Base-by-base conservation (phyloP, 1,140 invertebrate genomes). In the Bombus superbus region DNA sequence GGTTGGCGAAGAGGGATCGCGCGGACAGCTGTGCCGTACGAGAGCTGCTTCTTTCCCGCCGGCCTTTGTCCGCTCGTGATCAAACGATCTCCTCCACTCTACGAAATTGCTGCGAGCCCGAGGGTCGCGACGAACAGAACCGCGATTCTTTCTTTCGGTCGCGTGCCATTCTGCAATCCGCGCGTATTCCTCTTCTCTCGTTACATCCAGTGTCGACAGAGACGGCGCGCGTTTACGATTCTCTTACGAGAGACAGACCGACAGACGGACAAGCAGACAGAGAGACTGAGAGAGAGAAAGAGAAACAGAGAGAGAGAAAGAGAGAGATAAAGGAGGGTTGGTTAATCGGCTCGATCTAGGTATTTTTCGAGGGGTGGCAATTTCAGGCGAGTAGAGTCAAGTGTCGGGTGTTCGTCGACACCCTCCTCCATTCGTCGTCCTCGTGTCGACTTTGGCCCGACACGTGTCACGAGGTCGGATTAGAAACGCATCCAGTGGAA, bases 371-470 rank as follows among this genome's bases (percentile, higher is more conserved):
- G 82, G 86, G 83, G 76, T 59, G 32, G 75, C 62, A 73, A 88
- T 88, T 74, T 78, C 86, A 32, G 76, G 53, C 68, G 85, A 90
- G 80, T 88, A 71, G 90, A 94, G 93, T 94, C 93, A 93, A 94
- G 93, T 93, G 94, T 93, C 88, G 89, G 90, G 9, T 92, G 89
- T 89, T 89, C 90, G 87, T 86, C 83, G 87, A 92, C 92, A 92
- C 93, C 91, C 92, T 87, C 74, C 42, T 87, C 74, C 42, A 59
- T 38, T n/a, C 47, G n/a, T 42, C 38, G 40, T 57, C 69, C 66
- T 47, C 44, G 35, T 73, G 69, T 66, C 81, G 75, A 62, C 18
- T 35, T n/a, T 35, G 53, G 8, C 15, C 59, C 40, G 87, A 64
- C 88, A 89, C 88, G 88, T 89, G 88, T 72, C 76, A 44, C 79